These are phyloP conservation scores for Arctia plantaginis DNA, from an alignment of 2,888 invertebrate genomes.

Conservation along the genomic window DNA sequence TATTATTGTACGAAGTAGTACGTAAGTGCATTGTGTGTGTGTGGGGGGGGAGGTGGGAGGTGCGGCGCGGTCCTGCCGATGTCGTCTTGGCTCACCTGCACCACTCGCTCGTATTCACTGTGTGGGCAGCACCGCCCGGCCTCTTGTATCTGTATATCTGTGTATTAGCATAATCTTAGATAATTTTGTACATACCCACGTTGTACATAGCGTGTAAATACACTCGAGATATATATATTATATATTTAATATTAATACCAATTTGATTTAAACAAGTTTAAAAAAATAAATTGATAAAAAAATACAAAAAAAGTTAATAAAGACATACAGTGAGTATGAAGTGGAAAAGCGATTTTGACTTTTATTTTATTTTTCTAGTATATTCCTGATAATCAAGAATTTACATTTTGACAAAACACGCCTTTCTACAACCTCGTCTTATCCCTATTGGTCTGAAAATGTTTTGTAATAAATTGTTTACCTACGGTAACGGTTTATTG, in stretches of 20 bases:
- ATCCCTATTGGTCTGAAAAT: not conserved
- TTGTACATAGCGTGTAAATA: constrained; percentile 84
- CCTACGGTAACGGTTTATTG: too few species aligned
- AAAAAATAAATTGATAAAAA: constrained; percentile 78
- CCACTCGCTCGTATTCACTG: constrained; percentile 20
- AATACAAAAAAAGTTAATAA: constrained; percentile 80
- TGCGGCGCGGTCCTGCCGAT: constrained; percentile 5
- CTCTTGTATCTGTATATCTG: constrained; percentile 58
- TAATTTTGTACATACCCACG: constrained; percentile 70
- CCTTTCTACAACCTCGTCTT: not conserved
- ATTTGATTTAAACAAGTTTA: constrained; percentile 83
- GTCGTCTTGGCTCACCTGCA: constrained; percentile 14
- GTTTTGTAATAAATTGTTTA: too few species aligned
- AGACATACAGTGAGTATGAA: constrained; percentile 85
- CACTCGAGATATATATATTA: constrained; percentile 76
- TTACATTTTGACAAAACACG: not conserved
- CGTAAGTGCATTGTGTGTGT: constrained; percentile 13
- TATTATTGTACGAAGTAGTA: constrained; percentile 60
- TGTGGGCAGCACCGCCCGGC: constrained; percentile 2
- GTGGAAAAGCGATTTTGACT: constrained; percentile 75
- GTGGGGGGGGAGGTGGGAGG: not conserved
- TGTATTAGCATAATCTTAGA: constrained; percentile 55
- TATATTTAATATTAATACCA: constrained; percentile 83
- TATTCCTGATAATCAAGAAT: too few species aligned
- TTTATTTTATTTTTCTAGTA: constrained; percentile 69